Percentiles rank a stretch among this genome's conserved stretches.
phyloP scores from a whole-genome alignment of 2,888 invertebrate species.

The Coleophora flavipennella region DNA sequence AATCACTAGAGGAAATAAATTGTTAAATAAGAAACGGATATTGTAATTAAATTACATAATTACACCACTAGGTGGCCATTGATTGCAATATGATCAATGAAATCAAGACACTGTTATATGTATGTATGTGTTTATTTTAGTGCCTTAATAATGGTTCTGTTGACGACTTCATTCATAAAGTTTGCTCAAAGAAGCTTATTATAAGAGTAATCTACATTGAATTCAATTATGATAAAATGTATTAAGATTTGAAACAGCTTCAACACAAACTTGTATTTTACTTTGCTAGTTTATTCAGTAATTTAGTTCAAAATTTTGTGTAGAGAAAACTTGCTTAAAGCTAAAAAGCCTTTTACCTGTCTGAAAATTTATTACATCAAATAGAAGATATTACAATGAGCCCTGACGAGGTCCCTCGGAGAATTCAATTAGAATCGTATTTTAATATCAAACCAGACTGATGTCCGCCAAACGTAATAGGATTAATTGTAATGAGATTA shows the following conservation, averaged over 20 bases:
- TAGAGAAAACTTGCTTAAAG: too few species aligned
- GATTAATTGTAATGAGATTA: slow-evolving; percentile 44
- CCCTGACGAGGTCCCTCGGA: slow-evolving; percentile 10
- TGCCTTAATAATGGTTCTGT: neutral
- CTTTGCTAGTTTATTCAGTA: too few species aligned
- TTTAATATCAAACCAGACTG: slow-evolving; percentile 28
- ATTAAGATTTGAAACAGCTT: too few species aligned
- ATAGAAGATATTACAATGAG: neutral
- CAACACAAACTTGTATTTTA: too few species aligned
- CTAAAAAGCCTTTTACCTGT: too few species aligned
- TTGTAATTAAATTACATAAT: neutral
- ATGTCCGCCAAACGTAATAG: slow-evolving; percentile 33
- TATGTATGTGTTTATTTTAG: too few species aligned
- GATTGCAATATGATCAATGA: slow-evolving; percentile 1
- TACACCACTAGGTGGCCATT: slow-evolving; percentile 1
- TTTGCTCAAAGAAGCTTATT: too few species aligned
- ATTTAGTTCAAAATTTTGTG: too few species aligned
- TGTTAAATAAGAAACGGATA: neutral
- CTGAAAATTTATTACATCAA: too few species aligned
- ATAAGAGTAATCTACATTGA: too few species aligned
- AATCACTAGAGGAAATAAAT: neutral
- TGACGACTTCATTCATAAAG: slow-evolving; percentile 4
- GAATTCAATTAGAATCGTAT: slow-evolving; percentile 30
- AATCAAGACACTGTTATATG: slow-evolving; percentile 1
- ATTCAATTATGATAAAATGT: too few species aligned